Conservation (phyloP, 2,113 vertebrate genomes). For the Cinclus mexicanus region DNA sequence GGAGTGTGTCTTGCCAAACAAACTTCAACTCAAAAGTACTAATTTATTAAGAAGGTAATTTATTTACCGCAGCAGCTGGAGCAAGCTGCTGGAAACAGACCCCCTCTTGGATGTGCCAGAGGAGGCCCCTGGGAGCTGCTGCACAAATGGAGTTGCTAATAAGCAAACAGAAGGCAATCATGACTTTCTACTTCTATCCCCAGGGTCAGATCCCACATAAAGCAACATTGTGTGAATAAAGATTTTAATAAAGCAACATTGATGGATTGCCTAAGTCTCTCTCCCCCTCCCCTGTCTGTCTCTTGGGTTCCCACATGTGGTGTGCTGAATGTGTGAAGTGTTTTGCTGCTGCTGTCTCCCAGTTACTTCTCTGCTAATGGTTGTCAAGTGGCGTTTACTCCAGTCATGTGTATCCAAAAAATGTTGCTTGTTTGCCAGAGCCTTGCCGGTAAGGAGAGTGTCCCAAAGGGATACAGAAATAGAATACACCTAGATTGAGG, state of each 20-base stretch:
- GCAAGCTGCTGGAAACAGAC: neutral
- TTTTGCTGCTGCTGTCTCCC: neutral
- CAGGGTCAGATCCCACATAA: slow-evolving; percentile 58
- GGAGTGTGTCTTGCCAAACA: slow-evolving; percentile 52
- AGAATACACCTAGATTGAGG: neutral
- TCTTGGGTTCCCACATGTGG: neutral
- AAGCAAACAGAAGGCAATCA: slow-evolving; percentile 27
- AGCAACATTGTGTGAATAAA: slow-evolving; percentile 74
- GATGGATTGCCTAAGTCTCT: slow-evolving; percentile 33
- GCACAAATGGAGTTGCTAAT: slow-evolving; percentile 39
- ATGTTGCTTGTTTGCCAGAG: neutral
- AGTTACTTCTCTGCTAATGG: neutral
- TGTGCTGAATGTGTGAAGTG: neutral
- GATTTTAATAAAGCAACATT: slow-evolving; percentile 73
- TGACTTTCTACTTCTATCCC: slow-evolving; percentile 60
- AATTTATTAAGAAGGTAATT: slow-evolving; percentile 71
- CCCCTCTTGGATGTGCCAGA: slow-evolving; percentile 7
- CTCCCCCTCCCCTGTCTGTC: neutral
- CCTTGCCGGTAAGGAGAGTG: neutral
- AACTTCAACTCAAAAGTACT: slow-evolving; percentile 37
- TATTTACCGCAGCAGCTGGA: slow-evolving; percentile 67
- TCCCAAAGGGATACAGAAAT: neutral
- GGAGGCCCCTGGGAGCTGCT: slow-evolving; percentile 52
- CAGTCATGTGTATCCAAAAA: neutral
- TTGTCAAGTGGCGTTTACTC: neutral